Evolutionary conservation across 2,888 invertebrate species (phyloP), one percentile per base, ranked within the genome.

Genomic region (Nezara viridula): DNA sequence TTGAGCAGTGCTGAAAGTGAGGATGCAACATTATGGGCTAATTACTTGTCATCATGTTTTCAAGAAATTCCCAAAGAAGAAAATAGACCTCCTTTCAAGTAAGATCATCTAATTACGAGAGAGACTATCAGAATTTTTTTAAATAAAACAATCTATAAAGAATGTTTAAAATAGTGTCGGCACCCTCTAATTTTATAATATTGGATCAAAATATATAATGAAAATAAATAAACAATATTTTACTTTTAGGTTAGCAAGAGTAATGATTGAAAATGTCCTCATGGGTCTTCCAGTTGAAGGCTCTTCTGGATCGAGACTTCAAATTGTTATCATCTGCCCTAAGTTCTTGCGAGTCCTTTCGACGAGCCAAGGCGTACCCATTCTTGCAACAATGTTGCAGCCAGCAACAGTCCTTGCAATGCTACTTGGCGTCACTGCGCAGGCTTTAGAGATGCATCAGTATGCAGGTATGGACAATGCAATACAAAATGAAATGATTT

Each of bases 31-130:
- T 93, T 96, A 88, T 96, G 97, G 96, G 96, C 96, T 32, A 96
- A 96, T 92, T 97, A 97, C 93, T 95, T 97, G 91, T 95, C 95
- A 86, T 95, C 96, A 89, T 96, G 97, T 93, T 97, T 97, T 93
- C 96, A 97, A 92, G 96, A 97, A 93, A 96, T 97, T 91, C 96
- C 96, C 93, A 95, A 96, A 90, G 96, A 97, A 92, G 95, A 96
- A 92, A 96, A 96, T 90, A 94, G 96, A 91, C 95, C 96, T 91
- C 96, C 96, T 91, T 97, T 96, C 94, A 96, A 96, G 97, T 97
- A 93, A 94, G 94, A 27, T 21, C n/a, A 44, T n/a, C n/a, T n/a
- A n/a, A 27, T 27, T 16, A 47, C 5, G 5, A 2, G 12, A 5
- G 0, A 10, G 24, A 2, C 9, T 81, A 40, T n/a, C 21, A 40